Conservation (phyloP, 2,113 vertebrate species). For the Myrmecobius fasciatus region DNA sequence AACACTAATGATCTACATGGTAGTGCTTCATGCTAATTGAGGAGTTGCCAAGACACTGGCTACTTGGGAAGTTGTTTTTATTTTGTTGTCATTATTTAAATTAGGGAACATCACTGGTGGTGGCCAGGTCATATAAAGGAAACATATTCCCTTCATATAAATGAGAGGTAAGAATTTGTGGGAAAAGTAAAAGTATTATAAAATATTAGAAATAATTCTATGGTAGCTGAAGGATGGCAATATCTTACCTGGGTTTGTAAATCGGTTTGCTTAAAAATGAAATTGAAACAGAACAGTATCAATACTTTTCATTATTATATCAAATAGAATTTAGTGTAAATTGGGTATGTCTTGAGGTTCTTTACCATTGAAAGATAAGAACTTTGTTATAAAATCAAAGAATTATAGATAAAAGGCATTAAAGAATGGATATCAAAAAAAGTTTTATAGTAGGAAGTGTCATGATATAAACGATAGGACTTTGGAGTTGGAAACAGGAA, state of each 20-base stretch:
- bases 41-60: background rate
- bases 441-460: background rate
- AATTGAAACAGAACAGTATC: background rate
- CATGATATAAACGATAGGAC: background rate
- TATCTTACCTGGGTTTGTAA: background rate
- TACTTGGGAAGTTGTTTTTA: background rate
- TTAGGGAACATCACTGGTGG: background rate
- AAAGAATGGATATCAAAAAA: background rate
- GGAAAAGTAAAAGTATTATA: background rate
- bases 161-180: background rate
- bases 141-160: background rate
- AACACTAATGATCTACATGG: background rate
- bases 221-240: background rate
- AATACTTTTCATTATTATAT: background rate
- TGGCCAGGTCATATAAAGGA: background rate
- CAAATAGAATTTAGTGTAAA: background rate
- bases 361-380: background rate
- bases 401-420: background rate
- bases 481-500: background rate
- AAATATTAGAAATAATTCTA: background rate
- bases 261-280: background rate
- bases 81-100: background rate
- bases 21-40: background rate
- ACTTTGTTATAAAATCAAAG: background rate
- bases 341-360: background rate